Percentiles rank a stretch among this genome's conserved stretches.
phyloP scores from a whole-genome alignment of 2,888 invertebrate genomes.

The Lypha dubia region DNA sequence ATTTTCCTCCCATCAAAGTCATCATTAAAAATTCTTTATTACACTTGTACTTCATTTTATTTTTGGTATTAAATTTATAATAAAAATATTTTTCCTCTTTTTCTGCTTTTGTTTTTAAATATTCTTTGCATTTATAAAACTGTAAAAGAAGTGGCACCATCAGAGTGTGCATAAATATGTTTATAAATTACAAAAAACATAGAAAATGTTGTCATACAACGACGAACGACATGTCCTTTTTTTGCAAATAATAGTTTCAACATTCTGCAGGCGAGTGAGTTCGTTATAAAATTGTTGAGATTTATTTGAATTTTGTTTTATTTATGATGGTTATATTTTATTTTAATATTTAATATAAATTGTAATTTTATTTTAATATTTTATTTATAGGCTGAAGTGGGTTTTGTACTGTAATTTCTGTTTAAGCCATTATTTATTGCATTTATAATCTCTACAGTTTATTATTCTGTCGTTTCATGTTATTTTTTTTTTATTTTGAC shows the following conservation, averaged over 20 bases:
- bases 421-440: conserved; percentile 66
- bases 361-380: conserved; percentile 54
- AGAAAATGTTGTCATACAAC: neutral
- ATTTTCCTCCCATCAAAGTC: conserved; percentile 18
- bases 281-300: conserved; percentile 12
- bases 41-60: conserved; percentile 40
- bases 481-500: conserved; percentile 23
- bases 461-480: conserved; percentile 22
- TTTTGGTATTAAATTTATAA: conserved; percentile 48
- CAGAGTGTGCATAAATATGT: conserved; percentile 39
- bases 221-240: neutral
- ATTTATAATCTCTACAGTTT: conserved; percentile 59
- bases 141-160: neutral
- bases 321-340: conserved; percentile 16
- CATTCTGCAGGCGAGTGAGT: conserved; percentile 1
- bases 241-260: neutral
- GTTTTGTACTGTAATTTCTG: conserved; percentile 49
- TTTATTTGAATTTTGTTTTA: conserved; percentile 46
- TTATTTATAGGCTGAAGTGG: conserved; percentile 31
- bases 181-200: conserved; percentile 15
- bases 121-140: conserved; percentile 9
- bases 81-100: neutral
- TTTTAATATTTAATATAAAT: conserved; percentile 39
- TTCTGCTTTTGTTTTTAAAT: neutral
- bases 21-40: conserved; percentile 60